Evolutionary conservation across 2,113 vertebrate species (phyloP).

Genomic region (Amblyopsis rosae): DNA sequence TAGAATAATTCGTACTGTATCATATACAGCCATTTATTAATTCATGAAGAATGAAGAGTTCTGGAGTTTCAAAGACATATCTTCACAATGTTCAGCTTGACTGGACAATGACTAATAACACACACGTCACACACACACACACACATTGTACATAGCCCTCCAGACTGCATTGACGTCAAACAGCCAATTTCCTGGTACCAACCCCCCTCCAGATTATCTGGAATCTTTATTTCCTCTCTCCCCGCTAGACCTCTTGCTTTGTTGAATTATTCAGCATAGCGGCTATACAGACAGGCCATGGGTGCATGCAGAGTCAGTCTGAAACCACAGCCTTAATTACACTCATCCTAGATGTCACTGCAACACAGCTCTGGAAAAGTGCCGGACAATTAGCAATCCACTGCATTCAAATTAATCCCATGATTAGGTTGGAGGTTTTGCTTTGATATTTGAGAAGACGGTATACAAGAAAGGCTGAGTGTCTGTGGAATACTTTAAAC

Average conservation of each 20-base stretch:
- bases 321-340: neutral
- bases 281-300: slow-evolving; percentile 10
- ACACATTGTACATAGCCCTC: neutral
- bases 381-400: neutral
- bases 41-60: too few relatives aligned
- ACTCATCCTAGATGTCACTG: neutral
- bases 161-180: slow-evolving; percentile 38
- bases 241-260: slow-evolving; percentile 31
- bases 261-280: slow-evolving; percentile 64
- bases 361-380: neutral
- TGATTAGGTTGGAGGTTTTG: neutral
- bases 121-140: neutral
- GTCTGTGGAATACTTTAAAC: neutral
- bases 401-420: neutral
- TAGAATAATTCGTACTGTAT: too few relatives aligned
- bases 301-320: slow-evolving; percentile 10
- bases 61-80: too few relatives aligned
- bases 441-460: neutral
- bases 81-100: slow-evolving; percentile 6
- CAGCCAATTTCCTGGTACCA: slow-evolving; percentile 41
- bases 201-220: slow-evolving; percentile 22
- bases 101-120: slow-evolving; percentile 4
- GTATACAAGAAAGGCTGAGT: neutral
- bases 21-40: too few relatives aligned
- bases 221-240: slow-evolving; percentile 27